Evolutionary conservation across 2,888 invertebrate species (phyloP).

Genomic region (Eupelmus urozonus): DNA sequence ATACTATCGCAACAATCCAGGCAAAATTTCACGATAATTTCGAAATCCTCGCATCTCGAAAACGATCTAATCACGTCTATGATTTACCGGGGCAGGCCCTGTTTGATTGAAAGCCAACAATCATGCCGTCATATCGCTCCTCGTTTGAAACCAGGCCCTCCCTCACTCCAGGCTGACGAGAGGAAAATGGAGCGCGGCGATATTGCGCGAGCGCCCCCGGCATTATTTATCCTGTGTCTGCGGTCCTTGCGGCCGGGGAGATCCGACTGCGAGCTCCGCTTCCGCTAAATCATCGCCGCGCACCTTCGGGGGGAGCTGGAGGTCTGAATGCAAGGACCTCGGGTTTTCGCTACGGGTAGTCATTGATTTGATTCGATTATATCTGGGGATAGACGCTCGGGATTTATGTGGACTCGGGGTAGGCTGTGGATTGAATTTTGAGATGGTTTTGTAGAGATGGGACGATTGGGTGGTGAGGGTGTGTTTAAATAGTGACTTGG

Average conservation of each 20-base stretch:
- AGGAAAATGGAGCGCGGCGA: slow-evolving; percentile 19
- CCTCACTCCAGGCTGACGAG: no score
- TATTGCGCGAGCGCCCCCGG: slow-evolving; percentile 4
- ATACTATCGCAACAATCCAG: no score
- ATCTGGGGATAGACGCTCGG: neutral
- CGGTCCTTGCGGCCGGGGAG: neutral
- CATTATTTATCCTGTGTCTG: slow-evolving; percentile 23
- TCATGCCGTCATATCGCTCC: slow-evolving; percentile 10
- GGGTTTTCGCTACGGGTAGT: neutral
- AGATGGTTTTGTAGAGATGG: no score
- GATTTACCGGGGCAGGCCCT: neutral
- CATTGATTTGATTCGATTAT: slow-evolving; percentile 3
- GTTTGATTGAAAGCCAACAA: slow-evolving; percentile 7
- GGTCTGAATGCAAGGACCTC: no score
- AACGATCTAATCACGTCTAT: no score
- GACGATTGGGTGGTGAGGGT: no score
- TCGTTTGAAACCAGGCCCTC: neutral
- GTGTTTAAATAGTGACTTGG: no score
- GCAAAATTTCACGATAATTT: no score
- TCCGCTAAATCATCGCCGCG: slow-evolving; percentile 35
- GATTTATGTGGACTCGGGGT: no score
- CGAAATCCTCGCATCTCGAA: no score
- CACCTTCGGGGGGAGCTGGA: no score
- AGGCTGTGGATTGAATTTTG: no score
- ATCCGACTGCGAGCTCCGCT: neutral